These are phyloP conservation scores for Siniperca obscura DNA, from an alignment of 2,797 vertebrate species.

Conservation along the genomic window DNA sequence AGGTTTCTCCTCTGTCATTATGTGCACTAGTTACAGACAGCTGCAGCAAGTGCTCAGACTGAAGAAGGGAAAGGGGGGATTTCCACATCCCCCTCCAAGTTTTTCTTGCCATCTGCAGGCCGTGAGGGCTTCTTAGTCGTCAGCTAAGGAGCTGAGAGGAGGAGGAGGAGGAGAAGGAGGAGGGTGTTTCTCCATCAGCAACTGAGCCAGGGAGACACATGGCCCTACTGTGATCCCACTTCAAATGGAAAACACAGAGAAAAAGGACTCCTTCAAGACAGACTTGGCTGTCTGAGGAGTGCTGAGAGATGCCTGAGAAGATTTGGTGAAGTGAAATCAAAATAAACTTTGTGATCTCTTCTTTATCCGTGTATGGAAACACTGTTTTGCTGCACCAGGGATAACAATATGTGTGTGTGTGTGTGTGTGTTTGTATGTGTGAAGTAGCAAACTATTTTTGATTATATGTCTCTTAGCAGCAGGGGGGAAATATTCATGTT, in stretches of 20 bases:
- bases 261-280: slow-evolving; percentile 63
- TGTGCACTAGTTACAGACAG: slow-evolving; percentile 45
- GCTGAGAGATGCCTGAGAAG: slow-evolving; percentile 71
- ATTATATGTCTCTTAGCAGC: slow-evolving; percentile 31
- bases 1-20: slow-evolving; percentile 75
- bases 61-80: slow-evolving; percentile 66
- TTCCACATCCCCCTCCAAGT: slow-evolving; percentile 62
- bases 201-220: slow-evolving; percentile 64
- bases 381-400: slow-evolving; percentile 25
- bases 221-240: slow-evolving; percentile 66
- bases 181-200: slow-evolving; percentile 67
- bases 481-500: slow-evolving; percentile 24
- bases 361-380: slow-evolving; percentile 55
- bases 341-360: slow-evolving; percentile 71
- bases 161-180: slow-evolving; percentile 28
- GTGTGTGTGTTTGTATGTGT: slow-evolving; percentile 9
- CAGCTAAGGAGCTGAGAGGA: slow-evolving; percentile 37
- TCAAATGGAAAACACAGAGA: slow-evolving; percentile 72
- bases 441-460: slow-evolving; percentile 21
- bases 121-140: slow-evolving; percentile 41
- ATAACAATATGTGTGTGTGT: slow-evolving; percentile 15
- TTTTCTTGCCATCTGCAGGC: slow-evolving; percentile 56
- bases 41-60: slow-evolving; percentile 38
- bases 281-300: slow-evolving; percentile 49
- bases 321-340: slow-evolving; percentile 69